These are phyloP conservation scores for Enteromius viviparus DNA, from an alignment of 2,797 vertebrate species.

Conservation along the genomic window DNA sequence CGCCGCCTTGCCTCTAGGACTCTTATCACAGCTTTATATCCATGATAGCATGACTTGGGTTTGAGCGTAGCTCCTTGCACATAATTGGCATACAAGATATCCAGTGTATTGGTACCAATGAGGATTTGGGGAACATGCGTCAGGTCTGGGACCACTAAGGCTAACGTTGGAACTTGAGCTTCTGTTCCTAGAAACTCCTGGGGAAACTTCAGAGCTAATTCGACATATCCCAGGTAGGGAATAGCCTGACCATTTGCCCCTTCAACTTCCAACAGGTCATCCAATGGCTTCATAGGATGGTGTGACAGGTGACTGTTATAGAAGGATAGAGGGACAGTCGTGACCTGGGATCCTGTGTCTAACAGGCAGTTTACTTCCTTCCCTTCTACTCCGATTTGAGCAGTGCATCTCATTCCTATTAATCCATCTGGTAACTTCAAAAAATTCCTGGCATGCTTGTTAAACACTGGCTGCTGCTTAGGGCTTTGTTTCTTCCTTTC, in stretches of 20 bases:
- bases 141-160: too few relatives aligned
- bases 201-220: too few relatives aligned
- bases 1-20: too few relatives aligned
- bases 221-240: too few relatives aligned
- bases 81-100: too few relatives aligned
- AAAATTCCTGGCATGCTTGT: not conserved
- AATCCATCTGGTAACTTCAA: not conserved
- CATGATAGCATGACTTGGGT: too few relatives aligned
- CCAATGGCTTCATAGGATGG: not conserved
- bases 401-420: not conserved
- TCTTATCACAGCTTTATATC: too few relatives aligned
- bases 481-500: not conserved
- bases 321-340: not conserved
- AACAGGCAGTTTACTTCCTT: not conserved
- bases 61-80: too few relatives aligned
- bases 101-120: too few relatives aligned
- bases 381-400: not conserved
- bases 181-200: too few relatives aligned
- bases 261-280: not conserved
- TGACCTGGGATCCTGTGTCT: not conserved
- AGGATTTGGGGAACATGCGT: too few relatives aligned
- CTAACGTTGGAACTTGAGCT: too few relatives aligned
- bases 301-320: not conserved
- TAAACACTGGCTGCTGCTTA: not conserved
- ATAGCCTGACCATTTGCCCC: not conserved